These are phyloP conservation scores for Taphrorychus bicolor DNA, from an alignment of 2,888 invertebrate genomes.

Conservation along the genomic window DNA sequence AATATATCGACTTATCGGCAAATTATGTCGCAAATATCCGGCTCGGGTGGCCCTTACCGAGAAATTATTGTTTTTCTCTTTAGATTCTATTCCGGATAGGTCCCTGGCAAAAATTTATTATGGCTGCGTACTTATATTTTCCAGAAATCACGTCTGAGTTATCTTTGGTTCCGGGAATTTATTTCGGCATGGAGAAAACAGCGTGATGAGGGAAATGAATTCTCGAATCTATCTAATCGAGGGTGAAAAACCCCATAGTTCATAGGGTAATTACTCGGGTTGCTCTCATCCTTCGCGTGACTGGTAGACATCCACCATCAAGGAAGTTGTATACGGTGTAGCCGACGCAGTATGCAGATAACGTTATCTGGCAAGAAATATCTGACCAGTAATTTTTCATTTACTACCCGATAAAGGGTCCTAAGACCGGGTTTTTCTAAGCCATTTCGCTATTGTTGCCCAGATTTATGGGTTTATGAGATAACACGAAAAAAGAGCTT, in stretches of 20 bases:
- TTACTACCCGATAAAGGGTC: constrained; percentile 25
- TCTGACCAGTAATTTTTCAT: constrained; percentile 17
- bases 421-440: constrained; percentile 17
- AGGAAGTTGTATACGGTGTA: constrained; percentile 29
- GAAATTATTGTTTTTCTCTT: constrained; percentile 27
- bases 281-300: constrained; percentile 34
- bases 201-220: neutral
- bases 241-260: neutral
- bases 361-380: constrained; percentile 16
- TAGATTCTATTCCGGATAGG: neutral
- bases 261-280: neutral
- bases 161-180: neutral
- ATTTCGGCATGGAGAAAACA: neutral
- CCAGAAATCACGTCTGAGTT: neutral
- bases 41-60: constrained; percentile 31
- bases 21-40: constrained; percentile 31
- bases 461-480: constrained; percentile 25
- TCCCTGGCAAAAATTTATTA: neutral
- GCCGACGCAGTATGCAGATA: constrained; percentile 33
- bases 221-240: neutral
- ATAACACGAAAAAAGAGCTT: constrained; percentile 15
- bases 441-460: constrained; percentile 30
- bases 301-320: constrained; percentile 18
- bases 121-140: neutral
- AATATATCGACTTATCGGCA: constrained; percentile 34